Conservation (phyloP, 2,888 invertebrate genomes). For the Anagyrus pseudococci region DNA sequence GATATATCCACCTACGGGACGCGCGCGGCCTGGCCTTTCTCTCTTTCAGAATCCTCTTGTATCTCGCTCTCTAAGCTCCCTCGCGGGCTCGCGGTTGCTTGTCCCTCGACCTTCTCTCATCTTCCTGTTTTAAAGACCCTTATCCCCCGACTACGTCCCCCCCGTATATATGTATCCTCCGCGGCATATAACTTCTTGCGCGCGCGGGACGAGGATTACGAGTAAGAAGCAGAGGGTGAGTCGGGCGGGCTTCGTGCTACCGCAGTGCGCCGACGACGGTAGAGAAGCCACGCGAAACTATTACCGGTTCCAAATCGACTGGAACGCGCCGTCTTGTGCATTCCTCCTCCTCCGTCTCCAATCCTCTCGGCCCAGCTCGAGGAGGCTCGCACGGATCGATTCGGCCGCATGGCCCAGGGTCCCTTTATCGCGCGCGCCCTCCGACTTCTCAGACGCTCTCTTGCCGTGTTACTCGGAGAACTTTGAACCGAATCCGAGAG, state of each 20-base stretch:
- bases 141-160: slow-evolving; percentile 11
- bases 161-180: not conserved
- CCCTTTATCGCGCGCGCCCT: too few species aligned
- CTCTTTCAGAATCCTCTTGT: too few species aligned
- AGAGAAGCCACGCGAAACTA: slow-evolving; percentile 30
- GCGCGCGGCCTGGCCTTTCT: too few species aligned
- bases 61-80: too few species aligned
- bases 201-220: too few species aligned
- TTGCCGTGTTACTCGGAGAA: too few species aligned
- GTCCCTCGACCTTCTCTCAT: slow-evolving; percentile 32
- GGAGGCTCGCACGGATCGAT: too few species aligned
- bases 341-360: not conserved
- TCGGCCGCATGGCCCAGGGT: too few species aligned
- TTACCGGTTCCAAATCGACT: slow-evolving; percentile 39
- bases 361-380: not conserved
- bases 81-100: slow-evolving; percentile 30
- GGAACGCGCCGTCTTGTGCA: slow-evolving; percentile 19
- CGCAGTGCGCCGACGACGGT: slow-evolving; percentile 21
- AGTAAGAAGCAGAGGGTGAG: slow-evolving; percentile 24
- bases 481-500: too few species aligned
- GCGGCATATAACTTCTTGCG: slow-evolving; percentile 24
- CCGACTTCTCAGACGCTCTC: too few species aligned
- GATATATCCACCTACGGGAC: too few species aligned
- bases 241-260: not conserved
- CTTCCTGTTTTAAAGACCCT: slow-evolving; percentile 27